These are phyloP conservation scores for Atopsyche davidsoni DNA, from an alignment of 1,140 invertebrate species.

Conservation along the genomic window DNA sequence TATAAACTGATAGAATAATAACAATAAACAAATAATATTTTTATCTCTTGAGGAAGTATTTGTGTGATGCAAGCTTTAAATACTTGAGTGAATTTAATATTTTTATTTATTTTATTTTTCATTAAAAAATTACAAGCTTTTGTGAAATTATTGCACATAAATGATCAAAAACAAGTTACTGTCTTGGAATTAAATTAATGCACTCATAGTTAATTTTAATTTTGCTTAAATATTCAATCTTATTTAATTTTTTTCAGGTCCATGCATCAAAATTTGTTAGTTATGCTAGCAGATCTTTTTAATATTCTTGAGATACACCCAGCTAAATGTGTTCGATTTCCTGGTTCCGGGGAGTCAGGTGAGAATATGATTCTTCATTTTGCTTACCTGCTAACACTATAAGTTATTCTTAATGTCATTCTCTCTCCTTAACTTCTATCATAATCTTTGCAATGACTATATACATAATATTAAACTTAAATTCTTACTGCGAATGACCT, in stretches of 20 bases:
- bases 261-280: conserved; percentile 88
- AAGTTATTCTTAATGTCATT: too few species aligned
- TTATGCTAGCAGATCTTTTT: conserved; percentile 93
- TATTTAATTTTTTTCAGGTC: conserved; percentile 53
- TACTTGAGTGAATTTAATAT: background rate
- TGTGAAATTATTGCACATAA: background rate
- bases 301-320: conserved; percentile 92
- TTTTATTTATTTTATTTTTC: background rate
- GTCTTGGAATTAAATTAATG: too few species aligned
- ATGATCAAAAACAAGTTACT: background rate
- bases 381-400: too few species aligned
- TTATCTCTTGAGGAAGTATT: conserved; percentile 11
- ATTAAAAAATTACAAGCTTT: background rate
- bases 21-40: too few species aligned
- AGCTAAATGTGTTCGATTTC: conserved; percentile 78
- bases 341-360: conserved; percentile 49
- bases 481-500: too few species aligned
- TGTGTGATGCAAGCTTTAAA: too few species aligned
- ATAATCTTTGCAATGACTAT: too few species aligned
- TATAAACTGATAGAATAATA: background rate
- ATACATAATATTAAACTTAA: too few species aligned
- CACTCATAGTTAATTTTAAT: too few species aligned
- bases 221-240: too few species aligned
- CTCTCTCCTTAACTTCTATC: too few species aligned
- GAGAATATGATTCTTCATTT: too few species aligned